These are phyloP conservation scores for Ctenochaetus hawaiiensis DNA, from an alignment of 2,797 vertebrate species.

Conservation along the genomic window DNA sequence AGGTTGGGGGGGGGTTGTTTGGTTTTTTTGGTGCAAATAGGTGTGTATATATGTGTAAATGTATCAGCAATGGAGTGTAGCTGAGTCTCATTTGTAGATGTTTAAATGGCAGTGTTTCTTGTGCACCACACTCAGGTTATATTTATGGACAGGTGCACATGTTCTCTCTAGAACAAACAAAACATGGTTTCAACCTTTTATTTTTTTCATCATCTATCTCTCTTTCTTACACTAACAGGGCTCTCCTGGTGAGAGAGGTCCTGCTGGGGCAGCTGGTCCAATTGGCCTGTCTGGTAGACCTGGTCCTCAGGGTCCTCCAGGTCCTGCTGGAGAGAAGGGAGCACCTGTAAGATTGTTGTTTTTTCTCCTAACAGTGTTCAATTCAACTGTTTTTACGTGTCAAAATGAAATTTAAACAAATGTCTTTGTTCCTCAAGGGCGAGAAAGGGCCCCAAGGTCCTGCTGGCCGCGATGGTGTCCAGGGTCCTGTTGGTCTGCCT, in stretches of 20 bases:
- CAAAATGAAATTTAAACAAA: constrained; percentile 23
- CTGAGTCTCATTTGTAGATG: constrained; percentile 28
- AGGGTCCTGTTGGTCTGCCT: constrained; percentile 96
- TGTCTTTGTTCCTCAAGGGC: constrained; percentile 83
- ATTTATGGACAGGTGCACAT: not conserved
- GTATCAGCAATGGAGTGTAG: constrained; percentile 51
- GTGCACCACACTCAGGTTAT: constrained; percentile 13
- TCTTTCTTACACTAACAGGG: constrained; percentile 82
- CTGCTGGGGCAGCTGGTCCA: constrained; percentile 92
- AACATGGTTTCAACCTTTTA: not conserved
- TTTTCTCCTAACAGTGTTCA: not conserved
- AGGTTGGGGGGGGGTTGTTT: not conserved
- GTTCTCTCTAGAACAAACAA: constrained; percentile 5
- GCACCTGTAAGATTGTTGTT: constrained; percentile 90
- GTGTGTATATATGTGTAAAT: constrained; percentile 25
- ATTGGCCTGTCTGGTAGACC: constrained; percentile 95
- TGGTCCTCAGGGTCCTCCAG: constrained; percentile 96
- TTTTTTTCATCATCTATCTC: not conserved
- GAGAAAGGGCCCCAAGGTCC: constrained; percentile 98
- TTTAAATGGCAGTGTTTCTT: constrained; percentile 41
- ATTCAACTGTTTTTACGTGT: not conserved
- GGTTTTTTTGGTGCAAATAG: not conserved
- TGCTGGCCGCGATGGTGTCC: constrained; percentile 95
- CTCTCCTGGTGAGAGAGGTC: constrained; percentile 95
- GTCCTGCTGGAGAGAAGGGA: constrained; percentile 97